Conservation (phyloP, 2,113 vertebrate species). For the Phaethon lepturus region DNA sequence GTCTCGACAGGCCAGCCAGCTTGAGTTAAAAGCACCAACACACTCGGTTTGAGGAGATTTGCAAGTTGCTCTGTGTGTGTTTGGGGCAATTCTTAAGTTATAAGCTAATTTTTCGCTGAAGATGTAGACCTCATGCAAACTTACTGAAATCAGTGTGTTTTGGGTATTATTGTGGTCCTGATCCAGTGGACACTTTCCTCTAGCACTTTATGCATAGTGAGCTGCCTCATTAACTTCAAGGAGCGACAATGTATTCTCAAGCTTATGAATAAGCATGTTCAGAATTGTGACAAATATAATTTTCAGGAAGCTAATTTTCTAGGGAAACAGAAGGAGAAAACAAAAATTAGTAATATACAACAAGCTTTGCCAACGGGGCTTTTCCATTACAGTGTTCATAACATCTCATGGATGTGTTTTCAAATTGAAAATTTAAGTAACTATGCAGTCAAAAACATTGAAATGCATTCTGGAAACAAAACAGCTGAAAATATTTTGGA, state of each 20-base stretch:
- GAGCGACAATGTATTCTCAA: not conserved
- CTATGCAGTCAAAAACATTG: not conserved
- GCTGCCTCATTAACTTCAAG: not conserved
- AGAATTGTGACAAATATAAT: not conserved
- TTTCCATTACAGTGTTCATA: not conserved
- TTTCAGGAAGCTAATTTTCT: not conserved
- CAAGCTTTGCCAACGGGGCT: not conserved
- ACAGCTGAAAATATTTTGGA: not conserved
- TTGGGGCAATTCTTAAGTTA: not conserved
- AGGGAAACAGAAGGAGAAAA: not conserved
- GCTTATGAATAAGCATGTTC: not conserved
- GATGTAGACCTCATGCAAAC: not conserved
- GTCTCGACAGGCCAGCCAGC: not conserved
- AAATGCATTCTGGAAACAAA: not conserved
- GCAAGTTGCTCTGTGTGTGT: not conserved
- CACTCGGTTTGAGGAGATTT: not conserved
- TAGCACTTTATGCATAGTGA: not conserved
- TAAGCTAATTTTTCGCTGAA: not conserved
- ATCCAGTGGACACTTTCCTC: not conserved
- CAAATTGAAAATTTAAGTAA: conserved; percentile 9
- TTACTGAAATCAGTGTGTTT: not conserved
- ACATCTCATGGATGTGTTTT: not conserved
- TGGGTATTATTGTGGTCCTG: not conserved
- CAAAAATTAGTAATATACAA: not conserved
- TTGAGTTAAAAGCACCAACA: not conserved